Evolutionary conservation across 53 echinoderm and acorn worm species (phyloP), one percentile per base, ranked within the genome.

Genomic region (Luidia sarsii): DNA sequence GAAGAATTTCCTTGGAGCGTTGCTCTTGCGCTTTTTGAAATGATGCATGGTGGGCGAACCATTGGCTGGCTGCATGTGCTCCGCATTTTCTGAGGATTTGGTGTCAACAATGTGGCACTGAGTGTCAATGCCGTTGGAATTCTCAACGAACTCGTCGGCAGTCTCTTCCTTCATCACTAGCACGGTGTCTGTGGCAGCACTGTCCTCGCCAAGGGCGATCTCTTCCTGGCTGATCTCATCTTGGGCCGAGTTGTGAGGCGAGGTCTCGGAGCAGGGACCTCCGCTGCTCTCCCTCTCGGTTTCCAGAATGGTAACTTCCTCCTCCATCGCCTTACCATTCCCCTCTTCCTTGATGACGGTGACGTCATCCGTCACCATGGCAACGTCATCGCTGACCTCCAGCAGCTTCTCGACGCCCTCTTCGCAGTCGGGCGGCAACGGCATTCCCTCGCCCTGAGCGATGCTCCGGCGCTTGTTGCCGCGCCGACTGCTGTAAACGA

Each of bases 11-110:
- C 77, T 59, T 1, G 77, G 77, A 21, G 77, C 77, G 21, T 59
- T 77, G 61, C 77, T 77, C 33, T 77, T 77, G 22, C 77, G 77
- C 61, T 77, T 77, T 46, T 77, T 77, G 60, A 77, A 77, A 27
- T 77, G 77, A 33, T 77, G 77, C 77, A 77, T 21, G 14, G 77
- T 46, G 9, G 77, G 61, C 3, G 77, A 77, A 15, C 45, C 77
- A 10, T 48, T 77, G 46, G 9, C 55, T 20, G 61, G 45, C 10
- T 45, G 77, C 6, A 37, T 46, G 8, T 59, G 60, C 19, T 77
- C 46, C 20, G 22, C 8, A 19, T 27, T 27, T 19, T 75, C 75
- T 75, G 32, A 7, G 15, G 71, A 49, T 55, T 59, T 75, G n/a
- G 59, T 29, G 43, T 75, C 75, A 13, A 53, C 15, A 9, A 21